Evolutionary conservation across 2,888 invertebrate genomes (phyloP), one percentile per base, ranked within the genome.

Genomic region (Drosophila maculinotata): DNA sequence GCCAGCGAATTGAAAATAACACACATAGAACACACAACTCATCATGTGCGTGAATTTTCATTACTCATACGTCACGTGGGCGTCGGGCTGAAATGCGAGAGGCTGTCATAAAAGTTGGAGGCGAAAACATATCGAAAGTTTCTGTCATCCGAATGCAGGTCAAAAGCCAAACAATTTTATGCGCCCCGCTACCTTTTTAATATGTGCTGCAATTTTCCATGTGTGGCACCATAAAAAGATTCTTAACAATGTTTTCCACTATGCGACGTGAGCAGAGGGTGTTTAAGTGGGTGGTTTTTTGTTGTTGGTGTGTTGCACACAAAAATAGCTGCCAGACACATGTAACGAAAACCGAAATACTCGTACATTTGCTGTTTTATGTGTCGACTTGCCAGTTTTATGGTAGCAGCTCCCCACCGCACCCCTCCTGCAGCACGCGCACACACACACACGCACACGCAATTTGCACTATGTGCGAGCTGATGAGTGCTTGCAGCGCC

Each of bases 31-130:
- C 48, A 28, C 23, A 15, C 7, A 8, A 20, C 25, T 10, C 14
- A 33, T 20, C 42, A 15, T 33, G 15, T 71, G 45, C 20, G 33
- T 23, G 49, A 35, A 49, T 64, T 73, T 80, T 70, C 82, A 84
- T 84, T 81, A 79, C 76, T 58, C 79, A 79, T 76, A 79, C 80
- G 81, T 70, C 74, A 70, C 62, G 52, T 64, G 66, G 53, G 42
- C 65, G 49, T 48, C 26, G 33, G 20, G 39, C 44, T 51, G 36
- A 63, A 76, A 67, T 56, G 59, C 42, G 14, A 10, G 17, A 3
- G 14, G 49, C 60, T 62, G 74, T 66, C 73, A 66, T 53, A 70
- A 52, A 59, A 48, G 17, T 41, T 9, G 20, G 1, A 7, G 3
- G 44, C 8, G 14, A 14, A 54, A 69, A 44, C 9, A 57, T 63